Base-by-base conservation (phyloP, 2,113 vertebrate genomes). In the Mustelus asterias region DNA sequence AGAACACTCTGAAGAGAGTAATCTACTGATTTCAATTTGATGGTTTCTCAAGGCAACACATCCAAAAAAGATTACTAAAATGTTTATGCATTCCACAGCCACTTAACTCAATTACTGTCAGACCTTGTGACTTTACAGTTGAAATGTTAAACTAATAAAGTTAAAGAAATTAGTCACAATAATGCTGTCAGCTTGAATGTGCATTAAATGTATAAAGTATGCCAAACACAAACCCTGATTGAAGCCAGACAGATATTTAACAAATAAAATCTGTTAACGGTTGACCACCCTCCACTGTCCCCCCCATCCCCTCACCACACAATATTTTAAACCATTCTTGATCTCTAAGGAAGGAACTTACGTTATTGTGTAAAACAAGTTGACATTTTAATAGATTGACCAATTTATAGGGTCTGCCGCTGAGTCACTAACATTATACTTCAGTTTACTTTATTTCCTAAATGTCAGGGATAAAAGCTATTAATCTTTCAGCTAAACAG, bases 131-230 rank as follows among this genome's bases (percentile, higher is more conserved):
- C 94, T 29, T 95, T 72, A 48, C 41, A 95, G 69, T 72, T 54
- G 26, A 95, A 54, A 95, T 76, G 69, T 95, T 95, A 72, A 72
- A 95, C 94, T 29, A 95, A 95, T 95, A 54, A 72, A 54, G 41
- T 48, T 93, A 37, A 37, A 93, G 33, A 93, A 65, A 93, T 93
- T 37, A 93, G 60, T 93, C 48, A 44, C 69, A 95, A 48, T 44
- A 54, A 72, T 95, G 10, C 67, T 95, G 94, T 76, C 94, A 70
- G 44, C 26, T 76, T 95, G 94, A 44, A 54, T 72, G 94, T 54
- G 41, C 54, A 54, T 69, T 95, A 20, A 93, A 69, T 20, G 69
- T 67, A 94, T 95, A 95, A 95, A 95, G 22, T 44, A 54, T 48
- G 93, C 67, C 41, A 95, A 44, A 26, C 24, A 26, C 18, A 41